These are phyloP conservation scores for Conus betulinus DNA, from an alignment of 1,140 invertebrate genomes.

Conservation along the genomic window DNA sequence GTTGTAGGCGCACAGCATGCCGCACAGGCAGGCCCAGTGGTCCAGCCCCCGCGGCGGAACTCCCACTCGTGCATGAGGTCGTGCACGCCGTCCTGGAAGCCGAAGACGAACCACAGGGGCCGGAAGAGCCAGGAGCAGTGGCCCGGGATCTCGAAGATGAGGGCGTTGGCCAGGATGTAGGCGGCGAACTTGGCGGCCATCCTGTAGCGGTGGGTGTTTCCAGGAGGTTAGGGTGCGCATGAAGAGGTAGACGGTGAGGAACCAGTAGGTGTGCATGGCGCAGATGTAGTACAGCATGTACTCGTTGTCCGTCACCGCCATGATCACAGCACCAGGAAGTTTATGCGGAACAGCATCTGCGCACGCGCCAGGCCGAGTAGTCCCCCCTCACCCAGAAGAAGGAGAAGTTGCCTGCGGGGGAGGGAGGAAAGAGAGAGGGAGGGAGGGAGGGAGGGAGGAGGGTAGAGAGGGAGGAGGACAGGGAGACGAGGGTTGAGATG, in stretches of 20 bases:
- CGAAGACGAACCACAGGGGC: conserved; percentile 55
- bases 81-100: conserved; percentile 47
- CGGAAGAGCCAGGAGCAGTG: conserved; percentile 49
- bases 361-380: conserved; percentile 60
- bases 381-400: conserved; percentile 68
- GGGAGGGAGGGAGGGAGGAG: too few species aligned
- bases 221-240: conserved; percentile 59
- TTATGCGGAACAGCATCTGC: conserved; percentile 68
- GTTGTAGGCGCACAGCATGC: conserved; percentile 69
- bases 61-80: conserved; percentile 59
- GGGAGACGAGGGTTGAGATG: background rate
- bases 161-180: conserved; percentile 54
- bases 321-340: conserved; percentile 64
- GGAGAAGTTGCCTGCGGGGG: conserved; percentile 62
- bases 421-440: too few species aligned
- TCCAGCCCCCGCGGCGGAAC: conserved; percentile 61
- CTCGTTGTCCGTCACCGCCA: conserved; percentile 55
- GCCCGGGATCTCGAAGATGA: conserved; percentile 63
- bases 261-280: conserved; percentile 71
- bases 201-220: conserved; percentile 55
- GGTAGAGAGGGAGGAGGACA: too few species aligned
- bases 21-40: conserved; percentile 65
- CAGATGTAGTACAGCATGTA: conserved; percentile 71
- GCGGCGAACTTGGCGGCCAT: conserved; percentile 62
- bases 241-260: conserved; percentile 63